Percentiles rank a stretch among this genome's conserved stretches.
Conservation (phyloP, 2,113 vertebrate species). For the Thamnophis sirtalis region DNA sequence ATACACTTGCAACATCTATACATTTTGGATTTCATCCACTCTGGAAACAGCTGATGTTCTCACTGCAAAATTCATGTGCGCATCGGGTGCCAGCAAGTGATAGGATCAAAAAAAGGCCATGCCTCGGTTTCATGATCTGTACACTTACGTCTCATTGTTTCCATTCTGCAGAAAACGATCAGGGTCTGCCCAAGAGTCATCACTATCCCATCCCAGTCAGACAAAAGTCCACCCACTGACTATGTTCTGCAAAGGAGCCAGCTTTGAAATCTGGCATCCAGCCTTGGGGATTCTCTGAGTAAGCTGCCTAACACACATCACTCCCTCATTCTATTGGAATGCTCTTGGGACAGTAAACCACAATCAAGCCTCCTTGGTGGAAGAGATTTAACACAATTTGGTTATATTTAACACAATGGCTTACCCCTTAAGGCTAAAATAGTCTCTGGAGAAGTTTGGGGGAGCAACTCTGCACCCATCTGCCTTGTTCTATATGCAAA, state of each 20-base stretch:
- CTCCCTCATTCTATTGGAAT: not conserved
- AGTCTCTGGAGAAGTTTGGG: not conserved
- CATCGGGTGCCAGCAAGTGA: not conserved
- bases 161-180: not conserved
- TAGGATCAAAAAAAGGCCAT: not conserved
- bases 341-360: not conserved
- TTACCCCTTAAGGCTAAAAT: not conserved
- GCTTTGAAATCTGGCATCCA: not conserved
- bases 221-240: not conserved
- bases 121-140: not conserved
- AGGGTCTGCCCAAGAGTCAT: not conserved
- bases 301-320: not conserved
- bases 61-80: not conserved
- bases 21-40: not conserved
- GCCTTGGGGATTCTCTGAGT: not conserved
- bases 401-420: too few relatives aligned
- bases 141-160: not conserved
- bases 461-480: not conserved
- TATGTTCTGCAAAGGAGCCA: not conserved
- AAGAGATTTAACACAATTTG: not conserved
- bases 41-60: too few relatives aligned
- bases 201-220: not conserved
- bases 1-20: not conserved
- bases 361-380: not conserved
- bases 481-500: conserved; percentile 3